These are phyloP conservation scores for Crypturellus undulatus DNA, from an alignment of 2,113 vertebrate species.

Conservation along the genomic window DNA sequence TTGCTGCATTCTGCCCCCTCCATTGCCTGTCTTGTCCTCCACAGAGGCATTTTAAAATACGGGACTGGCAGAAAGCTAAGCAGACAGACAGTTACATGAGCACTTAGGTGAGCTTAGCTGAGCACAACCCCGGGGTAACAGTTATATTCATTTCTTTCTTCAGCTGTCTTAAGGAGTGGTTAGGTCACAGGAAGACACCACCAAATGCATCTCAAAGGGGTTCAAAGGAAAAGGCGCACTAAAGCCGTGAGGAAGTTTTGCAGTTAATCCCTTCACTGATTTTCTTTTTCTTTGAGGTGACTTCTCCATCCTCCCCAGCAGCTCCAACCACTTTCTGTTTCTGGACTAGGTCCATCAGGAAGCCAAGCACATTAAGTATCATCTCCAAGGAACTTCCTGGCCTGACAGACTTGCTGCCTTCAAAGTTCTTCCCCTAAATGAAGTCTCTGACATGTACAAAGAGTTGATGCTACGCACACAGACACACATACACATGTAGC, in stretches of 20 bases:
- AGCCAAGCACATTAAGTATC: not conserved
- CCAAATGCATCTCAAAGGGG: not conserved
- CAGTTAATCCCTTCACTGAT: not conserved
- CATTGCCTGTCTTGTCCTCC: not conserved
- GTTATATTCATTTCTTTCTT: not conserved
- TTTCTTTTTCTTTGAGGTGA: not conserved
- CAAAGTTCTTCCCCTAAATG: not conserved
- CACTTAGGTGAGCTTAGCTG: not conserved
- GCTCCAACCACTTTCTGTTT: not conserved
- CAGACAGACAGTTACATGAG: not conserved
- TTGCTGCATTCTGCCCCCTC: not conserved
- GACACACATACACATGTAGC: too few species aligned
- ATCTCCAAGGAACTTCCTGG: not conserved
- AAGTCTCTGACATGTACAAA: rapidly evolving
- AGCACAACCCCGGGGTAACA: not conserved
- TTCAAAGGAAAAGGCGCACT: not conserved
- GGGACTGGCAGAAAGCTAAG: not conserved
- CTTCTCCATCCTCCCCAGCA: not conserved
- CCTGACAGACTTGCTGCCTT: not conserved
- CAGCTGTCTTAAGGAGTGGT: not conserved
- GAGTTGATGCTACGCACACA: not conserved
- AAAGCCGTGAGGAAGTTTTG: not conserved
- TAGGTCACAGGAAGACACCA: not conserved
- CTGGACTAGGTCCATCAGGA: not conserved
- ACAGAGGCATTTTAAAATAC: not conserved